Conservation (phyloP, 2,113 vertebrate genomes). For the Pelmatolapia mariae region DNA sequence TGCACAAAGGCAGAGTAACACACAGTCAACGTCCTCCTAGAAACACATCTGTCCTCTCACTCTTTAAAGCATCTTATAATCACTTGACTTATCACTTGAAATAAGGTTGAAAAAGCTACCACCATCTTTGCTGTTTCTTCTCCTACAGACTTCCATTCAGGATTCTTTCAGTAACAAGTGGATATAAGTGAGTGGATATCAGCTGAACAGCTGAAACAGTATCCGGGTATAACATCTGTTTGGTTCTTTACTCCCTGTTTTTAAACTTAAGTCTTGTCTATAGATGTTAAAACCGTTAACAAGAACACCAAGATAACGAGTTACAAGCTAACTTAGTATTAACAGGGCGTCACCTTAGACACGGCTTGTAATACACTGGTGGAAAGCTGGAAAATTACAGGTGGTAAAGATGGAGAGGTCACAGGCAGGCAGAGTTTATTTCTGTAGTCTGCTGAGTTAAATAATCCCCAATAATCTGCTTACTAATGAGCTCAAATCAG, state of each 20-base stretch:
- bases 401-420: not conserved
- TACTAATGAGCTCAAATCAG: not conserved
- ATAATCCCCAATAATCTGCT: not conserved
- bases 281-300: not conserved
- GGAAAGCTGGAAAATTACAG: not conserved
- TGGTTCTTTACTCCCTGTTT: not conserved
- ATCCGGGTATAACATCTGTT: not conserved
- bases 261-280: not conserved
- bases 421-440: not conserved
- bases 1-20: not conserved
- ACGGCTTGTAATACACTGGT: accelerated
- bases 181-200: not conserved
- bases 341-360: not conserved
- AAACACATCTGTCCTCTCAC: not conserved
- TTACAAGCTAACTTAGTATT: not conserved
- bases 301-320: not conserved
- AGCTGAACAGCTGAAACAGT: not conserved
- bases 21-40: not conserved
- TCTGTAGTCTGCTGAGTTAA: not conserved
- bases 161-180: not conserved
- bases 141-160: not conserved
- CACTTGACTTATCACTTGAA: not conserved
- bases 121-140: not conserved
- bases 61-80: not conserved
- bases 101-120: accelerated